Conservation (phyloP, 1,140 invertebrate genomes). For the Calliopsis andreniformis region DNA sequence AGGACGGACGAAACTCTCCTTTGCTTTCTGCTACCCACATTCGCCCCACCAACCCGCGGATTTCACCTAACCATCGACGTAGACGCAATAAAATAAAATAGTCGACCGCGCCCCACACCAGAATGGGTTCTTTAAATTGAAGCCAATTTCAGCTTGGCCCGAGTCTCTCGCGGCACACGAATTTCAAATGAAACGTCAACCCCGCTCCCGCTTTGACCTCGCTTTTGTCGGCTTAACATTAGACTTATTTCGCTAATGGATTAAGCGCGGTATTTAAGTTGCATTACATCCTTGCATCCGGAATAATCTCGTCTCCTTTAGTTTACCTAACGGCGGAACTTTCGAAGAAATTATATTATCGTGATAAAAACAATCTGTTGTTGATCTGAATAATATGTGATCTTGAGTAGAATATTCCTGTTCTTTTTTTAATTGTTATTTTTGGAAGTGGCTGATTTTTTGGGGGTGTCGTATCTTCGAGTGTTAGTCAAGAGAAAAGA, state of each 20-base stretch:
- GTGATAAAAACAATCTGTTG: not conserved
- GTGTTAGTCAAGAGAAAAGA: too few species aligned
- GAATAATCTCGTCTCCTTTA: not conserved
- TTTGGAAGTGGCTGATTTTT: too few species aligned
- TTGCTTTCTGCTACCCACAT: slow-evolving; percentile 24
- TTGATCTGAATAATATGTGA: not conserved
- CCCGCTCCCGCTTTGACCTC: not conserved
- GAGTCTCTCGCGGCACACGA: not conserved
- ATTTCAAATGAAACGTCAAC: slow-evolving; percentile 7
- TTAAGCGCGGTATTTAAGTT: not conserved
- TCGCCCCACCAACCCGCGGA: not conserved
- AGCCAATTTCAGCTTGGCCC: not conserved
- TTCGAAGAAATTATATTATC: not conserved
- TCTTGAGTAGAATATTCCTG: too few species aligned
- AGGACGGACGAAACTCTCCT: slow-evolving; percentile 43
- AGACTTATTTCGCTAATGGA: not conserved
- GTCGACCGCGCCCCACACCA: not conserved
- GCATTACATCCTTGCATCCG: not conserved
- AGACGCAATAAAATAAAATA: slow-evolving; percentile 11
- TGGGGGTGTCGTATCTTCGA: too few species aligned
- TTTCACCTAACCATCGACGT: slow-evolving; percentile 3
- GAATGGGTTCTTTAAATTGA: slow-evolving; percentile 9
- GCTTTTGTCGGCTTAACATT: slow-evolving; percentile 1
- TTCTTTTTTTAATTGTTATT: not conserved
- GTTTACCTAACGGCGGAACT: not conserved